These are phyloP conservation scores for Criorhina ranunculi DNA, from an alignment of 2,888 invertebrate species.

Conservation along the genomic window DNA sequence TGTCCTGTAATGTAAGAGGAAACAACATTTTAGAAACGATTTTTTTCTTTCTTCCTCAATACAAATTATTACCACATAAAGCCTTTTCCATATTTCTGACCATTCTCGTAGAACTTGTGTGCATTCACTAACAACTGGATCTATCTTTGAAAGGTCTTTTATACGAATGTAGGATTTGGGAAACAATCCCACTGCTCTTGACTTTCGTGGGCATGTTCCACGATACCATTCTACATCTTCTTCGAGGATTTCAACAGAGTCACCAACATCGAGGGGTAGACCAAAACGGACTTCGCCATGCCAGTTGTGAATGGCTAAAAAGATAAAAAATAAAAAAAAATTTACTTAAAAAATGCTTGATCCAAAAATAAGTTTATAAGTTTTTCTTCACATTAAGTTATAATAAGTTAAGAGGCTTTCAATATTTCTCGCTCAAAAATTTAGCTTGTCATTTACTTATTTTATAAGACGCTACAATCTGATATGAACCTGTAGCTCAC, in stretches of 20 bases:
- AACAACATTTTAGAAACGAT: not conserved
- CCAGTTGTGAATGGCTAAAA: slow-evolving; percentile 95
- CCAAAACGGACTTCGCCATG: slow-evolving; percentile 92
- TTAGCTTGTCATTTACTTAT: no score
- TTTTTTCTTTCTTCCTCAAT: not conserved
- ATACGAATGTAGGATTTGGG: slow-evolving; percentile 94
- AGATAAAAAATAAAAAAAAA: not conserved
- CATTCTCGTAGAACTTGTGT: slow-evolving; percentile 96
- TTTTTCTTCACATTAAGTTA: no score
- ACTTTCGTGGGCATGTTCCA: slow-evolving; percentile 92
- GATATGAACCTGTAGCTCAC: no score
- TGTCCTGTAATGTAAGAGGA: slow-evolving; percentile 86
- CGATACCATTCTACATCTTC: slow-evolving; percentile 94
- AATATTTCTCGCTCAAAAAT: no score
- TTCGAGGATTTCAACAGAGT: slow-evolving; percentile 95
- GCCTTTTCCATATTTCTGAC: slow-evolving; percentile 95
- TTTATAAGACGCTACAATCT: no score
- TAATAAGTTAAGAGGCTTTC: no score
- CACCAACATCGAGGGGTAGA: slow-evolving; percentile 94
- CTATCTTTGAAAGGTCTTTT: slow-evolving; percentile 94
- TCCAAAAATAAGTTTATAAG: no score
- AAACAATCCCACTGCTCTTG: slow-evolving; percentile 88
- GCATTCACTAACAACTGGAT: slow-evolving; percentile 95
- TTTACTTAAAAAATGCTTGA: not conserved
- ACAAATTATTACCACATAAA: slow-evolving; percentile 91